Base-by-base conservation (phyloP, 2,888 invertebrate genomes). In the Anorthoa munda region DNA sequence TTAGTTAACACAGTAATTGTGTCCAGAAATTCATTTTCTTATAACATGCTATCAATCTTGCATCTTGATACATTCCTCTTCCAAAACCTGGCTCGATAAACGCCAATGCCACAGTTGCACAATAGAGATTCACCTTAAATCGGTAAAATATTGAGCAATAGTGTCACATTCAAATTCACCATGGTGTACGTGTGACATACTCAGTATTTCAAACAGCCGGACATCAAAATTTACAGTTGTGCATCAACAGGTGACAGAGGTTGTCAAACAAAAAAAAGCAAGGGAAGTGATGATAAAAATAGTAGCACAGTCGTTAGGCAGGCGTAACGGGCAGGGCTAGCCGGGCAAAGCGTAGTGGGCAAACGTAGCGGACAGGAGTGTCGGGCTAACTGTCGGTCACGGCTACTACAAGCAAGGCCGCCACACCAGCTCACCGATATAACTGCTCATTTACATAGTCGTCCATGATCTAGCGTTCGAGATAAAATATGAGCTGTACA, bases 371-470 rank as follows among this genome's bases (percentile, higher is more conserved):
- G 63, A 58, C 59, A 53, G 58, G 58, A 59, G 53, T 63, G 46
- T 50, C 64, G 26, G 59, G 26, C 66, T 51, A 12, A 23, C 60
- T 45, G 55, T 46, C 64, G 64, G 81, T 78, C 79, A 82, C 74
- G 74, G 83, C 50, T 66, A 55, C 55, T 56, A 48, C 21, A 0
- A 17, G 13, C 77, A 82, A 82, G 80, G 78, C 53, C 72, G 72
- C 15, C 2, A 9, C 39, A 65, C 81, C 11, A 66, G 76, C 48
- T 69, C 81, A 66, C 55, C 53, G 58, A 77, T 31, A 65, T 66
- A 53, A 23, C 59, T 2, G 2, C 39, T 64, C 13, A 78, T 78
- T 81, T 75, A 65, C 81, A 81, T 75, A 78, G 75, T 59, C 58
- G 75, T 46, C 53, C 17, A n/a, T 60, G 46, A 55, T 23, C 45